Conservation (phyloP, 2,888 invertebrate genomes). For the Diarsia dahlii region DNA sequence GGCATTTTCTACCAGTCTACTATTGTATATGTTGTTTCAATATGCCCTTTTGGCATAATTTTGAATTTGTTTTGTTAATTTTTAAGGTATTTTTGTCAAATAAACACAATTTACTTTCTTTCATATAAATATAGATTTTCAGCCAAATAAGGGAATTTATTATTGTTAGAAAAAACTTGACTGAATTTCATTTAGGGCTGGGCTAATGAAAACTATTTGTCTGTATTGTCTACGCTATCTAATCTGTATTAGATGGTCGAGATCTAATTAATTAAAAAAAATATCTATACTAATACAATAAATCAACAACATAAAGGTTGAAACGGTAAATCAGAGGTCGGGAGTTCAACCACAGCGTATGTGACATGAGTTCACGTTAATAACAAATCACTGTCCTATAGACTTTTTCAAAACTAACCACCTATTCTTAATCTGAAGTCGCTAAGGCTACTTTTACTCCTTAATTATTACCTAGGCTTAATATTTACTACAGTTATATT, state of each 20-base stretch:
- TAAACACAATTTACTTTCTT: no score
- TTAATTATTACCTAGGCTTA: not conserved
- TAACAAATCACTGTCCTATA: not conserved
- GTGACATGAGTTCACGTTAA: not conserved
- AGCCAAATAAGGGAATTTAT: not conserved
- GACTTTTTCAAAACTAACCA: not conserved
- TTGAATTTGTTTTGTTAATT: no score
- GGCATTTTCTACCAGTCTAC: no score
- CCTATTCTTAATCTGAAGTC: no score
- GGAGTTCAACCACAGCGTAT: not conserved
- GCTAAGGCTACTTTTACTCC: not conserved
- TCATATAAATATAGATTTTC: not conserved
- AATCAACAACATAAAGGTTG: not conserved
- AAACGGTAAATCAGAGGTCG: conserved; percentile 11
- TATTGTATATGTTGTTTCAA: no score
- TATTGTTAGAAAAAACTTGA: not conserved
- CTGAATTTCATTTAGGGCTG: not conserved
- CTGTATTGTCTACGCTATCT: not conserved
- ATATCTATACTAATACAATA: not conserved
- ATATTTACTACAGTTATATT: not conserved
- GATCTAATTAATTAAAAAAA: not conserved
- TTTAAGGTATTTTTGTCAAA: no score
- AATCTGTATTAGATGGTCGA: not conserved
- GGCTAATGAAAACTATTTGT: not conserved
- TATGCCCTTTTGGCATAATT: no score